These are phyloP conservation scores for Coptodon rendalli DNA, from an alignment of 2,113 vertebrate species.

Conservation along the genomic window DNA sequence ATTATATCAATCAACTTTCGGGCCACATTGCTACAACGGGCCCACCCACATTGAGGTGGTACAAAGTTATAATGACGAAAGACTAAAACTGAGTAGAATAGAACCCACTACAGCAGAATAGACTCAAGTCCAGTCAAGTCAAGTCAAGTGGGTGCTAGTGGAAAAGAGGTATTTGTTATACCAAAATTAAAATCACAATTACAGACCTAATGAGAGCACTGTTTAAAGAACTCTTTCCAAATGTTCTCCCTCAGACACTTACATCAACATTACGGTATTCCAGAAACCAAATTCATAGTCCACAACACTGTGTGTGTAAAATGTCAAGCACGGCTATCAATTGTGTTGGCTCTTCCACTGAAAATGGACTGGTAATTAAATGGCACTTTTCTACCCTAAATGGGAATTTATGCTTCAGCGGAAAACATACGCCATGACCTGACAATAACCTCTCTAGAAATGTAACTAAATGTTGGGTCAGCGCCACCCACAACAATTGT, in stretches of 20 bases:
- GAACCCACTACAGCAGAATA: neutral
- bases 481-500: neutral
- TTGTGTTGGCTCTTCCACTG: neutral
- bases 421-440: neutral
- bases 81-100: neutral
- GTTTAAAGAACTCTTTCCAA: neutral
- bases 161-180: neutral
- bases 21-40: neutral
- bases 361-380: neutral
- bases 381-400: neutral
- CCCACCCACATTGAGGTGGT: neutral
- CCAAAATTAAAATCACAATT: neutral
- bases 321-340: neutral
- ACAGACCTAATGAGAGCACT: neutral
- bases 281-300: neutral
- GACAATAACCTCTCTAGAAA: neutral
- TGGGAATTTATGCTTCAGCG: neutral
- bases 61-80: neutral
- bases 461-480: neutral
- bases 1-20: neutral
- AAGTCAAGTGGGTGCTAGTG: neutral
- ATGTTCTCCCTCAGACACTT: neutral
- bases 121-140: neutral
- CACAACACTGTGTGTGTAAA: neutral
- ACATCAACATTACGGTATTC: neutral